Base-by-base conservation (phyloP, 2,888 invertebrate species). In the Ophion slaviceki region DNA sequence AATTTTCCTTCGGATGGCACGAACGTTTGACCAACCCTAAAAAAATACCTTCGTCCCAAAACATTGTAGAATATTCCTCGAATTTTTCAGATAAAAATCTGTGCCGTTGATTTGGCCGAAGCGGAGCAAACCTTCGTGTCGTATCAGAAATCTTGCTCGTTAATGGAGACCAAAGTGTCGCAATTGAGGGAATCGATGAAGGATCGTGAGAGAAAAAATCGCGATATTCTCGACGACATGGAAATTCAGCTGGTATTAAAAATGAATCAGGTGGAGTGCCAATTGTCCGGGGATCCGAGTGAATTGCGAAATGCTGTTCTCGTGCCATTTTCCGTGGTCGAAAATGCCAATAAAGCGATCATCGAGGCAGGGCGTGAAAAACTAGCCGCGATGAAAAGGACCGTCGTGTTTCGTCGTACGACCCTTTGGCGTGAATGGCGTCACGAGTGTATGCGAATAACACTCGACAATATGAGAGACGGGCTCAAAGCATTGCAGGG, bases 81-180 rank as follows among this genome's bases (percentile, higher is more conserved):
- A 32, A 59, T 32, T 77, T 81, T 90, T 36, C 88, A 95, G 95
- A 84, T 95, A 3, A 94, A 94, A 89, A 95, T 94, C 0, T 92
- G 93, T 14, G 93, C 94, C 20, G 90, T 94, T 24, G 95, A 95
- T 90, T 87, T 96, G 68, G 92, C 94, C 2, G 95, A 96, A 88
- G 94, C 95, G 1, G 95, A 96, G 88, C 90, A 91, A 24, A 95
- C 95, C 0, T 88, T 95, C n/a, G 90, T 84, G 14, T 87, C 88
- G 10, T 85, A 91, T 45, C 91, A 92, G 53, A 91, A 88, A 77
- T n/a, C 86, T 36, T 88, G 85, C 20, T 71, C 78, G 6, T 47
- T n/a, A 0, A 62, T 78, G 1, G 90, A 91, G 62, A 87, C 74
- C 6, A 81, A 81, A 59, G 75, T 90, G 0, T 80, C 75, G 0